A percentile compares a stretch with the other conserved stretches of the same genome.
Conservation (phyloP, 2,888 invertebrate species). For the Euspilapteryx auroguttella region DNA sequence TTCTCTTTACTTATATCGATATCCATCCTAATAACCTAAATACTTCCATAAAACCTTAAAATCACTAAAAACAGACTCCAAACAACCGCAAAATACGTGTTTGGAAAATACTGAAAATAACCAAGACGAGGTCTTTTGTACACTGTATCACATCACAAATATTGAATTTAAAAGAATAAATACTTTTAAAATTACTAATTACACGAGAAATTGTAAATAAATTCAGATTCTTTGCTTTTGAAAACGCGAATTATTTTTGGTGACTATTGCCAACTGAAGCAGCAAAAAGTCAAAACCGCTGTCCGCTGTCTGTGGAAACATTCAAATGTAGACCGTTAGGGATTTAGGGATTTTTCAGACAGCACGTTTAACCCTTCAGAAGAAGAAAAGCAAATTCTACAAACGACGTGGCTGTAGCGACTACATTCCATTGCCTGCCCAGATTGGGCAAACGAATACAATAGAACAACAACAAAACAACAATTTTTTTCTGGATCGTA, state of each 20-base stretch:
- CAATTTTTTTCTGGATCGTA: no score
- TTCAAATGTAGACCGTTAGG: no score
- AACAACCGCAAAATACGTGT: slow-evolving; percentile 31
- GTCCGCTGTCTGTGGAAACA: slow-evolving; percentile 22
- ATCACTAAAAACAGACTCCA: slow-evolving; percentile 44
- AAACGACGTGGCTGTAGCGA: no score
- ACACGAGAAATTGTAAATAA: slow-evolving; percentile 6
- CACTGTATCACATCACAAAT: slow-evolving; percentile 6
- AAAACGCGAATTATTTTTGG: slow-evolving; percentile 33
- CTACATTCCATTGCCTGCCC: no score
- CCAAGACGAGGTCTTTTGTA: no score
- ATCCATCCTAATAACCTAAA: slow-evolving; percentile 64
- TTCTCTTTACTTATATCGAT: slow-evolving; percentile 88
- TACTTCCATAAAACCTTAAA: slow-evolving; percentile 31
- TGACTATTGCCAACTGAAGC: slow-evolving; percentile 44
- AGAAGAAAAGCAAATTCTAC: no score
- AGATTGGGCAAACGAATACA: no score
- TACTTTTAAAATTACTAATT: slow-evolving; percentile 7
- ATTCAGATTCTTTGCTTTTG: slow-evolving; percentile 23
- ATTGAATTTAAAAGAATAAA: slow-evolving; percentile 8
- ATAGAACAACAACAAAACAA: no score
- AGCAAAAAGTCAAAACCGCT: slow-evolving; percentile 32
- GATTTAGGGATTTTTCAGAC: no score
- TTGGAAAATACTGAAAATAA: no score
- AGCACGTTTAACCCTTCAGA: no score